Percentiles rank a stretch among this genome's conserved stretches.
Evolutionary conservation across 1,140 invertebrate species (phyloP).

Genomic region (Brachionus rotundiformis): DNA sequence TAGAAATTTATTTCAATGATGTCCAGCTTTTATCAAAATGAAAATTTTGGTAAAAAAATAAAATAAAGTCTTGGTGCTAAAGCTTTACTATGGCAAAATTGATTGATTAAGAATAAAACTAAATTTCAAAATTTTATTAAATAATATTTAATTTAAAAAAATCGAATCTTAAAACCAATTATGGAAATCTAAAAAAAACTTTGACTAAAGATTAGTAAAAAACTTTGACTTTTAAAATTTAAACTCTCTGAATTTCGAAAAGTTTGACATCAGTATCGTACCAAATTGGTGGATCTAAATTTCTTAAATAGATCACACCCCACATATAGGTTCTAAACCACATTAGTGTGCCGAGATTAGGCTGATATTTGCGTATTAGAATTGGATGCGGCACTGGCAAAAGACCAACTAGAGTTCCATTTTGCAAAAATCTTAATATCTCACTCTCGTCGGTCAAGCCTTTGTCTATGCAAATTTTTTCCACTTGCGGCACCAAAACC

Average conservation of each 20-base stretch:
- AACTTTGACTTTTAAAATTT: not conserved
- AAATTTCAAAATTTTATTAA: constrained; percentile 30
- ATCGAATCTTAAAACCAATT: constrained; percentile 19
- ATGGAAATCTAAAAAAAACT: constrained; percentile 13
- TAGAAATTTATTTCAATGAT: too few species aligned
- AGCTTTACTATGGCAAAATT: too few species aligned
- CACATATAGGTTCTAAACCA: constrained; percentile 99
- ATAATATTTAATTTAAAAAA: not conserved
- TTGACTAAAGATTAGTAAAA: not conserved
- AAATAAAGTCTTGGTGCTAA: too few species aligned
- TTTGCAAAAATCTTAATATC: constrained; percentile 96
- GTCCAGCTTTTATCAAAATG: too few species aligned
- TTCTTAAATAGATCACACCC: constrained; percentile 97
- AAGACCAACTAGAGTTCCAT: constrained; percentile 94
- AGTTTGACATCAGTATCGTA: constrained; percentile 98
- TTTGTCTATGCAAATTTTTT: constrained; percentile 99
- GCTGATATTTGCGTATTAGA: constrained; percentile 96
- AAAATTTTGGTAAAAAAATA: too few species aligned
- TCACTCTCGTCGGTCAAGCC: constrained; percentile 98
- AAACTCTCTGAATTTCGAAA: constrained; percentile 72
- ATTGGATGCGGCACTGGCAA: constrained; percentile 98
- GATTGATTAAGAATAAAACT: not conserved
- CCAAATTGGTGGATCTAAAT: constrained; percentile 98
- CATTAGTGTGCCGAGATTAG: constrained; percentile 92
- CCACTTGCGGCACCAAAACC: constrained; percentile 97